Evolutionary conservation across 2,888 invertebrate genomes (phyloP).

Genomic region (Diplazon laetatorius): DNA sequence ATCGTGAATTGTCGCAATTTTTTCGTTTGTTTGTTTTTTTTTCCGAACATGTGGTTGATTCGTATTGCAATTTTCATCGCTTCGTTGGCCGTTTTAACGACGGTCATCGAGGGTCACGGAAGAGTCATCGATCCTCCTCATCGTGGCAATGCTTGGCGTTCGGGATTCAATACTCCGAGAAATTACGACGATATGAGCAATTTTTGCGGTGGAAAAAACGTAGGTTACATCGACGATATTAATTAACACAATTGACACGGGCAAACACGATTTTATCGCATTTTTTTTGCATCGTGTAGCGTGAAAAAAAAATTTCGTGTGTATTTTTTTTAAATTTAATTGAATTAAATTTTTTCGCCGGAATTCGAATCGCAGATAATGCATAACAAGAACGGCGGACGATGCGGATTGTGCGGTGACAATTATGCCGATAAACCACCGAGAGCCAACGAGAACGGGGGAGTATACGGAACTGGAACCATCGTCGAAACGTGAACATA

Average conservation of each 20-base stretch:
- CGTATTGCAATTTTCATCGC: conserved; percentile 24
- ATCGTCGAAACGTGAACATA: conserved; percentile 81
- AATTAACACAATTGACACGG: neutral
- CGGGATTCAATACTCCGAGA: conserved; percentile 56
- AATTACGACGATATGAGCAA: conserved; percentile 64
- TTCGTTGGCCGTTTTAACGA: conserved; percentile 28
- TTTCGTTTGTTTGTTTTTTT: neutral
- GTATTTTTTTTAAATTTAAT: neutral
- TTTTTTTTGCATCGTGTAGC: no score
- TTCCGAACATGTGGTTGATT: conserved; percentile 46
- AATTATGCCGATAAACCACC: conserved; percentile 81
- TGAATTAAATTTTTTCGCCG: neutral
- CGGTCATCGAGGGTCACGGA: conserved; percentile 60
- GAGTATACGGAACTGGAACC: conserved; percentile 82
- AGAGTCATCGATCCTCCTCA: conserved; percentile 64
- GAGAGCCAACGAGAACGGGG: conserved; percentile 84
- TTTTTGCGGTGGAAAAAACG: conserved; percentile 62
- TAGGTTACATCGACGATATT: neutral
- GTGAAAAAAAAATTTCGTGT: no score
- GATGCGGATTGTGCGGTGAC: conserved; percentile 85
- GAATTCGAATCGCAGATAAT: conserved; percentile 77
- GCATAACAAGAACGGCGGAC: conserved; percentile 81
- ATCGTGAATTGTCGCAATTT: neutral
- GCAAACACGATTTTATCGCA: no score
- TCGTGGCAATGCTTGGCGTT: conserved; percentile 65